Conservation (phyloP, 2,113 vertebrate genomes). For the Clarias macrocephalus region DNA sequence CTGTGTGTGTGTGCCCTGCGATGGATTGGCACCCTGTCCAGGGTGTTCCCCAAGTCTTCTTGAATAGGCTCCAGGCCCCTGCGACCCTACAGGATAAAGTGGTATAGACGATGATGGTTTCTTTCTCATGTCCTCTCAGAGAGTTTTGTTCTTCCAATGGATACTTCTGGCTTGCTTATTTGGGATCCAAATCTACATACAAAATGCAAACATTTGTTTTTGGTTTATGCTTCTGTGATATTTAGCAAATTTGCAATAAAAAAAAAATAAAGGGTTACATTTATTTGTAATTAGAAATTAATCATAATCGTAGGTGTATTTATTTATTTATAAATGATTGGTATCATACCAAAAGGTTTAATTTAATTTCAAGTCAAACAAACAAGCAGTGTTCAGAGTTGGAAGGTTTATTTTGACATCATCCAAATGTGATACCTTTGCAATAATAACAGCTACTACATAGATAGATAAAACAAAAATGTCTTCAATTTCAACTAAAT, state of each 20-base stretch:
- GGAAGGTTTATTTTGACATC: neutral
- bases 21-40: too few relatives aligned
- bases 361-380: neutral
- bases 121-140: neutral
- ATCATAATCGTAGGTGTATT: neutral
- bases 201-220: neutral
- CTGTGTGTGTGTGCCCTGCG: too few relatives aligned
- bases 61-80: too few relatives aligned
- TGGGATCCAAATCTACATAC: neutral
- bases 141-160: neutral
- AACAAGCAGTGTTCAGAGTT: neutral
- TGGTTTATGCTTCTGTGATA: neutral
- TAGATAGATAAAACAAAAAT: neutral
- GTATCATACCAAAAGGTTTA: neutral
- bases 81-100: too few relatives aligned
- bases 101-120: neutral
- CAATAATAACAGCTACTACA: neutral
- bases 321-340: neutral
- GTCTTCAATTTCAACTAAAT: neutral
- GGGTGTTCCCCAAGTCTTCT: too few relatives aligned
- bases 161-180: neutral
- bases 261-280: neutral
- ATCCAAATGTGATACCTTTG: constrained; percentile 7
- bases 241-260: neutral
- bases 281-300: neutral